A percentile compares a stretch with the other conserved stretches of the same genome.
phyloP scores from a whole-genome alignment of 1,140 invertebrate genomes.

The Rhagoletis zephyria region DNA sequence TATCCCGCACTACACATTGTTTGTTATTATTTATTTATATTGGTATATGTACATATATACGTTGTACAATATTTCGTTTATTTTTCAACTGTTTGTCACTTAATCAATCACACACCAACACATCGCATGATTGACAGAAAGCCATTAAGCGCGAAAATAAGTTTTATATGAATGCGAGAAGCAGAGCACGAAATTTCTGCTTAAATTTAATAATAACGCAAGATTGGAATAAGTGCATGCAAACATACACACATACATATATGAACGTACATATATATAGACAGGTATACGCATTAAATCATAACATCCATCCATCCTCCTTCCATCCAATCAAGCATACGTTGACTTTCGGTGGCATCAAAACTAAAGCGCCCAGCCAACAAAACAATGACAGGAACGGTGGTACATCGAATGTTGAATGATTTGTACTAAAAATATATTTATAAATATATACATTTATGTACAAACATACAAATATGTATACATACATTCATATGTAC shows the following conservation, averaged over 20 bases:
- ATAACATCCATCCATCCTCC: neutral
- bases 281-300: neutral
- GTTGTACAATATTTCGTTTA: neutral
- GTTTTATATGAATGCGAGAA: slow-evolving; percentile 40
- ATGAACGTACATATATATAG: neutral
- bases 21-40: slow-evolving; percentile 36
- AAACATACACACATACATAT: neutral
- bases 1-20: slow-evolving; percentile 13
- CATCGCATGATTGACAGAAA: slow-evolving; percentile 43
- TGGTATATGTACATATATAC: no score
- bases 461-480: neutral
- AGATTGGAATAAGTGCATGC: slow-evolving; percentile 1
- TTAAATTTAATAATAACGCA: slow-evolving; percentile 39
- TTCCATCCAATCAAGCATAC: neutral
- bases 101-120: slow-evolving; percentile 50
- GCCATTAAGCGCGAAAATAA: slow-evolving; percentile 50
- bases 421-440: slow-evolving; percentile 3
- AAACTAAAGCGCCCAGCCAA: slow-evolving; percentile 15
- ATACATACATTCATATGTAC: neutral
- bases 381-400: neutral
- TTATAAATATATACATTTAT: neutral
- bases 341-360: neutral
- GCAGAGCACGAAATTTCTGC: slow-evolving; percentile 23
- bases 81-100: slow-evolving; percentile 52
- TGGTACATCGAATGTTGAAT: neutral